Base-by-base conservation (phyloP, 2,797 vertebrate genomes). In the Chiroxiphia lanceolata region DNA sequence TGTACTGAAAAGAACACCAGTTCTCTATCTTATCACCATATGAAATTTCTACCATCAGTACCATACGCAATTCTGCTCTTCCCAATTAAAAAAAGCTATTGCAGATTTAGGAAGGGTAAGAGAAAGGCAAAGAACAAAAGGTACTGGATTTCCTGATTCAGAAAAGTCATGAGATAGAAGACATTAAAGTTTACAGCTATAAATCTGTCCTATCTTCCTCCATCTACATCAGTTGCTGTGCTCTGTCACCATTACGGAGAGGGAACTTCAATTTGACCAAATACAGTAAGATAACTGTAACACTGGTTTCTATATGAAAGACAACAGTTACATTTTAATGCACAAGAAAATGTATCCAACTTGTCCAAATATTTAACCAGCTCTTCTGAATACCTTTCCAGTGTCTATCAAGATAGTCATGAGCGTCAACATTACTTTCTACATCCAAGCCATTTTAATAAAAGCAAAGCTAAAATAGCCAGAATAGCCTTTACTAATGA, bases 401-500 rank as follows among this genome's bases (percentile, higher is more conserved):
- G 34, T 15, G 6, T 27, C 36, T 57, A 42, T 25, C 31, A 80
- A 81, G 47, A 60, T 6, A 5, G 33, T 50, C 0, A 0, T 9
- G 7, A 86, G 11, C 19, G 20, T 88, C 44, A 26, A 65, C 12
- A 34, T 56, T 51, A 48, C 44, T n/a, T 75, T 72, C 60, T 33
- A 67, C 2, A 88, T 69, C 38, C 15, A 78, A 75, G 34, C 2
- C 12, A 75, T 44, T 88, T 82, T 59, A 89, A 60, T 34, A 69
- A 87, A 93, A 79, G 11, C 34, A 61, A 89, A 81, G 29, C 36
- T 77, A 68, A 68, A 86, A 27, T 15, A 11, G 6, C 2, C 54
- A 36, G 19, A 65, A 51, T 47, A 88, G 40, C 54, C 26, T 72
- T 59, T 8, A 69, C 10, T 65, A 75, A 72, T 18, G 7, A 88